Conservation (phyloP, 2,888 invertebrate species). For the Cerastis leucographa region DNA sequence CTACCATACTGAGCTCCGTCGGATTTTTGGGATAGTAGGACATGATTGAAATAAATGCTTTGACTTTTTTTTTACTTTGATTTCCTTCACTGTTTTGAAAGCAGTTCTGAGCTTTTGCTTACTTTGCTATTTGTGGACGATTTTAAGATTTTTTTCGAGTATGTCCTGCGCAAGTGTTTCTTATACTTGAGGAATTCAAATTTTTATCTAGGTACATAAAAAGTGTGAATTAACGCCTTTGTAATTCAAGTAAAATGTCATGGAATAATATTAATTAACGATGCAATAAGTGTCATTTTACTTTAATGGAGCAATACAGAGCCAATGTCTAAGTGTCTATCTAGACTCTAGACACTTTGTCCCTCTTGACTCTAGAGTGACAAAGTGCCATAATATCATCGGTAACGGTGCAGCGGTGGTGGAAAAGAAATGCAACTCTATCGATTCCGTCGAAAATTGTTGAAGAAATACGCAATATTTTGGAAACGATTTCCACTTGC, state of each 20-base stretch:
- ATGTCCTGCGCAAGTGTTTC: no score
- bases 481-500: no score
- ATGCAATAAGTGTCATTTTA: constrained; percentile 3
- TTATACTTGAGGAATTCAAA: no score
- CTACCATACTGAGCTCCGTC: not conserved
- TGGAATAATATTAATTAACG: constrained; percentile 14
- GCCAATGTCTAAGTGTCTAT: not conserved
- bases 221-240: not conserved
- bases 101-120: not conserved
- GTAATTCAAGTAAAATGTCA: constrained; percentile 16
- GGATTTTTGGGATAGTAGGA: not conserved
- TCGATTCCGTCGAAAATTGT: no score
- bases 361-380: no score
- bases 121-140: not conserved
- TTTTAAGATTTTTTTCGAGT: not conserved
- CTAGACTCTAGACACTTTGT: no score
- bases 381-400: not conserved
- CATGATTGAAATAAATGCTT: no score
- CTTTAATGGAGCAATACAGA: not conserved
- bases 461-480: no score
- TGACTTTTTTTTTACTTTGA: not conserved
- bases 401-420: no score
- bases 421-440: no score
- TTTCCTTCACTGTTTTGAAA: not conserved
- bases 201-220: not conserved